Evolutionary conservation across 2,888 invertebrate genomes (phyloP).

Genomic region (Ormyrus pomaceus): DNA sequence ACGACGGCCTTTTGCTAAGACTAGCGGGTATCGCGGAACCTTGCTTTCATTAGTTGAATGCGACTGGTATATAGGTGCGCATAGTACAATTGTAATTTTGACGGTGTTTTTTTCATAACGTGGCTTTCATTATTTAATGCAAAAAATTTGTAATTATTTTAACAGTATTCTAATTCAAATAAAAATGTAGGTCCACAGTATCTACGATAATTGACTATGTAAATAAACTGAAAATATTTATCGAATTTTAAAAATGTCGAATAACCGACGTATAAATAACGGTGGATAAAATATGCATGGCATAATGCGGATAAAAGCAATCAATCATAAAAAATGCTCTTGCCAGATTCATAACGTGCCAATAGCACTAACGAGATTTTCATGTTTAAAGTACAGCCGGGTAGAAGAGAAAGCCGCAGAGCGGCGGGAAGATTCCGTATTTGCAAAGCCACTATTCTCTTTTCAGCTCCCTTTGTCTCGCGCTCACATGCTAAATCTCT

Average conservation of each 20-base stretch:
- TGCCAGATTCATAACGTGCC: constrained; percentile 33
- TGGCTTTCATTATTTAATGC: too few relatives aligned
- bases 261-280: constrained; percentile 1
- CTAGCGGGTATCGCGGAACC: neutral
- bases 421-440: neutral
- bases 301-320: neutral
- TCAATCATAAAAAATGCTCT: constrained; percentile 31
- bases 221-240: neutral
- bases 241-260: too few relatives aligned
- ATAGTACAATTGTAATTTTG: too few relatives aligned
- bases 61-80: too few relatives aligned
- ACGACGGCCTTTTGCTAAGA: too few relatives aligned
- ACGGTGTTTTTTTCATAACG: neutral
- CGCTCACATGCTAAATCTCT: constrained; percentile 32
- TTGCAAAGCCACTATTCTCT: neutral
- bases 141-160: too few relatives aligned
- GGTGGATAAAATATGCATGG: neutral
- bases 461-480: constrained; percentile 18
- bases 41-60: too few relatives aligned
- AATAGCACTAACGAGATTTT: constrained; percentile 42
- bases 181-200: too few relatives aligned
- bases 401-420: constrained; percentile 21
- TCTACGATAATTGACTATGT: too few relatives aligned
- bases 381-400: constrained; percentile 37
- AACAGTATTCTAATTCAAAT: too few relatives aligned